phyloP scores from a whole-genome alignment of 1,140 invertebrate species.

The Armadillidium nasatum region DNA sequence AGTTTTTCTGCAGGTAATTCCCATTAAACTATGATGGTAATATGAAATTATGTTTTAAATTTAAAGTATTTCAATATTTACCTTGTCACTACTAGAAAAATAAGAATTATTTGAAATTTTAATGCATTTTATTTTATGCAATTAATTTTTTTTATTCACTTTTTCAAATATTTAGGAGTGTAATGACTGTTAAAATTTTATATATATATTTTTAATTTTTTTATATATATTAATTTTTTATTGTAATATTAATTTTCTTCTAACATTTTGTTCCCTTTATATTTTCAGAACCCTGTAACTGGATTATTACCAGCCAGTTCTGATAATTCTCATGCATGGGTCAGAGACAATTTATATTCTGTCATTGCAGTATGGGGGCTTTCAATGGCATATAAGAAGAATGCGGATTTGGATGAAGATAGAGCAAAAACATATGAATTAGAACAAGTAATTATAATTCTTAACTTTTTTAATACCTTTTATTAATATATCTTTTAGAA shows the following conservation, averaged over 20 bases:
- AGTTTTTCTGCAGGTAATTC: no score
- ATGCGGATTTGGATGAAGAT: conserved; percentile 96
- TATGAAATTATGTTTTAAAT: no score
- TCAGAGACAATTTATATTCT: conserved; percentile 96
- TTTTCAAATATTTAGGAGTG: background rate
- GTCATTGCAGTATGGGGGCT: conserved; percentile 96
- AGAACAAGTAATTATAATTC: conserved; percentile 64
- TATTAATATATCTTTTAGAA: background rate
- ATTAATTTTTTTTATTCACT: conserved; percentile 7
- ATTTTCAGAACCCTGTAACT: conserved; percentile 78
- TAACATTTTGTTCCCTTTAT: no score
- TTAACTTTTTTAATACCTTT: background rate
- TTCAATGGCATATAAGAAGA: conserved; percentile 97
- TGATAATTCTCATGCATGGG: conserved; percentile 91
- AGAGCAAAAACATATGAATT: conserved; percentile 95
- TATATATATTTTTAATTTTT: conserved; percentile 17
- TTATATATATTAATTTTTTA: conserved; percentile 11
- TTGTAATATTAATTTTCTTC: conserved; percentile 10
- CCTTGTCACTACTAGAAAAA: no score
- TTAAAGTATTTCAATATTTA: no score
- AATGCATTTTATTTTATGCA: no score
- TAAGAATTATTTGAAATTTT: no score
- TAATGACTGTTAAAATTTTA: background rate
- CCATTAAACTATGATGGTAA: no score
- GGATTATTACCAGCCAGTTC: conserved; percentile 82